Conservation (phyloP, 2,888 invertebrate genomes). For the Aporophyla nigra region DNA sequence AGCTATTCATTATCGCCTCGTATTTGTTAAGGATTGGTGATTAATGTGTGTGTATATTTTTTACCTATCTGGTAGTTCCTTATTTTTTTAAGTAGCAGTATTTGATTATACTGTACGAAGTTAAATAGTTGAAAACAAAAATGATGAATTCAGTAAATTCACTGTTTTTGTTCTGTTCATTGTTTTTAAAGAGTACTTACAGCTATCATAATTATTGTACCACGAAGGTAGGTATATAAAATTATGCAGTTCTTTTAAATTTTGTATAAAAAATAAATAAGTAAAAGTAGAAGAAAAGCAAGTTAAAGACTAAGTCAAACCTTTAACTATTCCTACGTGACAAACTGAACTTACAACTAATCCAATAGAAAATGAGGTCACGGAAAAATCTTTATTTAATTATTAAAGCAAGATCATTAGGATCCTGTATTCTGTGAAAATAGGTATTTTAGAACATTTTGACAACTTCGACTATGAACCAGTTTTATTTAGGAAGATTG, state of each 20-base stretch:
- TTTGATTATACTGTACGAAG: not conserved
- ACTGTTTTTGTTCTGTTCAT: too few species aligned
- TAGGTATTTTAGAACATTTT: not conserved
- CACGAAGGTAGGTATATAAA: not conserved
- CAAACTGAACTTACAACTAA: conserved; percentile 20
- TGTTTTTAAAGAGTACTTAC: not conserved
- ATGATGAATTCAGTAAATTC: not conserved
- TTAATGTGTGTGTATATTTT: not conserved
- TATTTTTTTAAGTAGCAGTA: not conserved
- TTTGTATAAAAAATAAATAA: not conserved
- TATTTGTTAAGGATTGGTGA: not conserved
- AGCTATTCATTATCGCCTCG: conserved; percentile 2
- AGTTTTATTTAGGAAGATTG: not conserved
- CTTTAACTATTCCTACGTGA: conserved; percentile 28
- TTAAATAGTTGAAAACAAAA: not conserved
- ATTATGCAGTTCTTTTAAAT: not conserved
- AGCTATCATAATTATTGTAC: not conserved
- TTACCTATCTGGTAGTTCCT: not conserved
- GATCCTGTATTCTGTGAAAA: not conserved
- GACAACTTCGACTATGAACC: not conserved
- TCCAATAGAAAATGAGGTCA: conserved; percentile 1
- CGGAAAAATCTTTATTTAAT: not conserved
- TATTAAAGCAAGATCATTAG: not conserved
- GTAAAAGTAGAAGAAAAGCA: not conserved
- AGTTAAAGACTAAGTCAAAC: not conserved